phyloP scores from a whole-genome alignment of 1,140 invertebrate genomes.

The Venustaconcha ellipsiformis region DNA sequence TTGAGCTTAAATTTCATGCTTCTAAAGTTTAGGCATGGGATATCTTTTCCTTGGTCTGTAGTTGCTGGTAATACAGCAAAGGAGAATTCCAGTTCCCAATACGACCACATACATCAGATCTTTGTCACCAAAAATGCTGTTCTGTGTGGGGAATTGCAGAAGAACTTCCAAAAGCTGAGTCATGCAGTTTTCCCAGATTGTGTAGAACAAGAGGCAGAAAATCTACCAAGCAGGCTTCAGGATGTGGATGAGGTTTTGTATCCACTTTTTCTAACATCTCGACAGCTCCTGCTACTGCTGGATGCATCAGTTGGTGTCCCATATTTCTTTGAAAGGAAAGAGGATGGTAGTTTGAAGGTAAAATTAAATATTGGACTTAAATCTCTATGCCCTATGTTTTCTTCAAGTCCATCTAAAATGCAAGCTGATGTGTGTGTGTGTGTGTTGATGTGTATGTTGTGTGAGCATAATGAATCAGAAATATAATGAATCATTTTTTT shows the following conservation, averaged over 20 bases:
- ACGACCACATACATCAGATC: slow-evolving; percentile 7
- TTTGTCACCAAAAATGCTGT: slow-evolving; percentile 64
- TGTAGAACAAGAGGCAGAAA: slow-evolving; percentile 17
- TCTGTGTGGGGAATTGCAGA: slow-evolving; percentile 60
- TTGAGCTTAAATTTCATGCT: too few species aligned
- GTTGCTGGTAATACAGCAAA: too few species aligned
- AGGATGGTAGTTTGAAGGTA: slow-evolving; percentile 41
- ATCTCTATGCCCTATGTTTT: too few species aligned
- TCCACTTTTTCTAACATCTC: slow-evolving; percentile 44
- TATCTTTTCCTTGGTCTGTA: too few species aligned
- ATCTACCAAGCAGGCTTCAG: slow-evolving; percentile 27
- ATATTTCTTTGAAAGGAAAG: slow-evolving; percentile 36
- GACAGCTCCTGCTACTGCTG: slow-evolving; percentile 33
- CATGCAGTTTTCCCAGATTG: slow-evolving; percentile 16
- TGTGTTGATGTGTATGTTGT: too few species aligned
- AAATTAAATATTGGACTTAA: too few species aligned
- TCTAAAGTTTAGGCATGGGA: too few species aligned
- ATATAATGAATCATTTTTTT: too few species aligned
- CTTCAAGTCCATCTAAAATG: too few species aligned
- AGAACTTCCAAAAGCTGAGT: slow-evolving; percentile 52
- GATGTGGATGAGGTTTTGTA: slow-evolving; percentile 17
- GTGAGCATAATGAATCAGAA: too few species aligned
- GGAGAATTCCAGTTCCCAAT: too few species aligned
- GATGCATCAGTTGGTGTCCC: slow-evolving; percentile 35
- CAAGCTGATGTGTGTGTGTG: too few species aligned